These are phyloP conservation scores for Oxyura jamaicensis DNA, from an alignment of 2,113 vertebrate species.

Conservation along the genomic window DNA sequence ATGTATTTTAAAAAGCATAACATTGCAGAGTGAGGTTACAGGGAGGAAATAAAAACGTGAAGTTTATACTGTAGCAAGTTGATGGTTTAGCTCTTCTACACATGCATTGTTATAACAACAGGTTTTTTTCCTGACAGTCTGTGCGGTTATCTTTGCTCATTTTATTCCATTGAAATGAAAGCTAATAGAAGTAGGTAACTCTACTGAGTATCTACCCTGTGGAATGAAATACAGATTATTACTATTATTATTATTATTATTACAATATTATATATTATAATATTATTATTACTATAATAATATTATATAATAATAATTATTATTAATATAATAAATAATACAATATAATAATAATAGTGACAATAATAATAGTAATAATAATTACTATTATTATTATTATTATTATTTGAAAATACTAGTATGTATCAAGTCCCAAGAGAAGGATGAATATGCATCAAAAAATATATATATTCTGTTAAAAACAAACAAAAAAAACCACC, in stretches of 20 bases:
- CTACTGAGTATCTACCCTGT: background rate
- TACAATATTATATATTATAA: background rate
- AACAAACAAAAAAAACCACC: background rate
- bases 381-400: too few species aligned
- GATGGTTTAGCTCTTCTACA: background rate
- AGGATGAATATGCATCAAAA: background rate
- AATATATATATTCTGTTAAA: background rate
- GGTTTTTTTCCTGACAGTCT: background rate
- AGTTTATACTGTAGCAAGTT: background rate
- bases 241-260: too few species aligned
- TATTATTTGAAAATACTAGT: background rate
- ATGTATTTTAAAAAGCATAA: background rate
- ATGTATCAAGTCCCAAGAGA: background rate
- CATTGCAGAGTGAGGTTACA: background rate
- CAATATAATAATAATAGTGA: too few species aligned
- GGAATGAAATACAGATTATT: background rate
- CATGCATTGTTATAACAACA: background rate
- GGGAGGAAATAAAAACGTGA: background rate
- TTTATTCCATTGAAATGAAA: background rate
- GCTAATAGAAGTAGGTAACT: background rate
- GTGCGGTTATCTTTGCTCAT: background rate
- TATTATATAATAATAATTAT: too few species aligned
- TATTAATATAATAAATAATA: too few species aligned
- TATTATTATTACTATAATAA: background rate
- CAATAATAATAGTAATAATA: too few species aligned